Base-by-base conservation (phyloP, 2,888 invertebrate species). In the Cephus nigrinus region DNA sequence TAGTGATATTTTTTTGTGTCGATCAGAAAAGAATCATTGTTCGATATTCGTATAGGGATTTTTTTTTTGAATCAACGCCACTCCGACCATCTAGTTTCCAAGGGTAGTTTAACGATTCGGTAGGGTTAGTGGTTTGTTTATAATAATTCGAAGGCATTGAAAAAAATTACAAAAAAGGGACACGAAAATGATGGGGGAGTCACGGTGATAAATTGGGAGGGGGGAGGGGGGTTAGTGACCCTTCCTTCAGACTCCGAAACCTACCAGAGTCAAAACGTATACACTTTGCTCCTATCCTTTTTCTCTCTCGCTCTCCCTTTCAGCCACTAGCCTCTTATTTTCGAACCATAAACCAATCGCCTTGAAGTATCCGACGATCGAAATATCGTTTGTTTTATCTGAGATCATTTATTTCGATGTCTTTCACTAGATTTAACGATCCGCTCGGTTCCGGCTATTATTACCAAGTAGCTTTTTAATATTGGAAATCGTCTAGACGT, bases 141-240 rank as follows among this genome's bases (percentile, higher is more conserved):
- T 82, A 84, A 83, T 82, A 80, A 82, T 55, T 55, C 23, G 5
- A 15, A 2, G 55, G 9, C 9, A 79, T 78, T 71, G 68, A 33
- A 76, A 82, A 83, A 87, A 84, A 23, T 9, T 15, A 2, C 23
- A 55, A 1, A 40, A 9, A 55, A 2, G 23, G 55, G 80, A 76
- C 77, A 80, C 75, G 77, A 78, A 75, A 79, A 80, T 80, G 82
- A 76, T 73, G 80, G 79, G 80, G 78, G 81, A 81, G 77, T 80
- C 79, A 23, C 36, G 75, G 84, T 86, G 88, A 90, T 88, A 88
- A 88, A 88, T 84, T n/a, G 82, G 85, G 88, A 87, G 35, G 12
- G 84, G 87, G 87, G 87, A 84, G 88, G 12, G 12, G 35, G 35
- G 88, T 88, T 88, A 87, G 82, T 86, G 88, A 89, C 88, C 88